These are phyloP conservation scores for Elgaria multicarinata DNA, from an alignment of 2,113 vertebrate species.

Conservation along the genomic window DNA sequence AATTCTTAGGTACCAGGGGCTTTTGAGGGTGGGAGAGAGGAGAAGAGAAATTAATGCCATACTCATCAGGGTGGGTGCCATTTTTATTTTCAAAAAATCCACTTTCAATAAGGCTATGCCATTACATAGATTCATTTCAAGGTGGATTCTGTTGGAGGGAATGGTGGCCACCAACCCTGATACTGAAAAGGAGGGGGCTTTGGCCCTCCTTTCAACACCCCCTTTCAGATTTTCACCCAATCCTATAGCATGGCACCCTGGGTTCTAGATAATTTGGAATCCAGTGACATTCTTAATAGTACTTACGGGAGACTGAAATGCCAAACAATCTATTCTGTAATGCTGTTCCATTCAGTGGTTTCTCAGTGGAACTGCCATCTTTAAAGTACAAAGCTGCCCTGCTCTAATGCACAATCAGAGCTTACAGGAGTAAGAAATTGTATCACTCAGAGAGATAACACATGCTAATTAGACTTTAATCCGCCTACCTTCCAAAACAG, in stretches of 20 bases:
- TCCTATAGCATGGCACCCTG: background rate
- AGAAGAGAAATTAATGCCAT: no score
- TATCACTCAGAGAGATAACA: background rate
- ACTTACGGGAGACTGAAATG: background rate
- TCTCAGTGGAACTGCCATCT: background rate
- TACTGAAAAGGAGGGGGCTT: background rate
- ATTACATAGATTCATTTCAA: no score
- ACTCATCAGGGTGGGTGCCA: no score
- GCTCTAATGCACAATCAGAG: background rate
- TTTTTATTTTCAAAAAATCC: no score
- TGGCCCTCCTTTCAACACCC: no score
- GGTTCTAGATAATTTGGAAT: background rate
- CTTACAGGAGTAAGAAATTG: background rate
- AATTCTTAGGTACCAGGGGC: no score
- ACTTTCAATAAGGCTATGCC: no score
- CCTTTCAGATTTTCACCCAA: no score
- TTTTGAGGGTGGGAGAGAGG: no score
- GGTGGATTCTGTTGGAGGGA: no score
- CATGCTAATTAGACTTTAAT: conserved; percentile 7
- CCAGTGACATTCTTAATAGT: background rate
- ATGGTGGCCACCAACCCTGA: no score
- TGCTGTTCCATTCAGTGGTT: background rate
- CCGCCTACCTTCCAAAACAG: background rate
- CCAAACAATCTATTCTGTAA: background rate
- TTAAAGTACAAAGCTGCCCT: background rate